A percentile compares a stretch with the other conserved stretches of the same genome.
Evolutionary conservation across 2,797 vertebrate species (phyloP).

Genomic region (Lacerta viridis): DNA sequence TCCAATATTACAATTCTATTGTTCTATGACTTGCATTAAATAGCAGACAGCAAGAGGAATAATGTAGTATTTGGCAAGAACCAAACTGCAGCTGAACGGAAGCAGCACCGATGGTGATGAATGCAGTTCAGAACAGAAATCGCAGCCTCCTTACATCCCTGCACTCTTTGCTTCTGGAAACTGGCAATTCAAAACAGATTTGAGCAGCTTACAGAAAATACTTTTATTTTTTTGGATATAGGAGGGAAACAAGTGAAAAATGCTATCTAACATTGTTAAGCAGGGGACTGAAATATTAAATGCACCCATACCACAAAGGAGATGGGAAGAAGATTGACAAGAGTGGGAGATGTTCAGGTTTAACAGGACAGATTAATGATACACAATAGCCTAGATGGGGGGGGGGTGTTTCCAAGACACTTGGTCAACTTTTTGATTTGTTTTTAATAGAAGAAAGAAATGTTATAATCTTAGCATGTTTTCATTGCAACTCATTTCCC

Average conservation of each 20-base stretch:
- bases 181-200: not conserved
- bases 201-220: not conserved
- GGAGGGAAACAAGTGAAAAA: not conserved
- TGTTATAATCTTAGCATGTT: constrained; percentile 41
- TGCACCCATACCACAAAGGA: accelerated
- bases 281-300: accelerated
- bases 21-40: too few species aligned
- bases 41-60: too few species aligned
- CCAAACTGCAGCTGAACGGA: too few species aligned
- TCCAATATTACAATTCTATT: too few species aligned
- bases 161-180: too few species aligned
- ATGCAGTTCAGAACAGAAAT: too few species aligned
- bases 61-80: too few species aligned
- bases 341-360: not conserved
- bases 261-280: not conserved
- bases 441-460: constrained; percentile 72
- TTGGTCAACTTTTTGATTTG: constrained; percentile 54
- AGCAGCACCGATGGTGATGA: too few species aligned
- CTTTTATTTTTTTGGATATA: not conserved
- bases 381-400: not conserved
- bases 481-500: constrained; percentile 68
- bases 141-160: too few species aligned
- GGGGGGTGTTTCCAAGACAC: not conserved
- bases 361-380: constrained; percentile 7
- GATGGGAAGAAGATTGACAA: accelerated